Base-by-base conservation (phyloP, 2,888 invertebrate genomes). In the Brachypalpus laphriformis region DNA sequence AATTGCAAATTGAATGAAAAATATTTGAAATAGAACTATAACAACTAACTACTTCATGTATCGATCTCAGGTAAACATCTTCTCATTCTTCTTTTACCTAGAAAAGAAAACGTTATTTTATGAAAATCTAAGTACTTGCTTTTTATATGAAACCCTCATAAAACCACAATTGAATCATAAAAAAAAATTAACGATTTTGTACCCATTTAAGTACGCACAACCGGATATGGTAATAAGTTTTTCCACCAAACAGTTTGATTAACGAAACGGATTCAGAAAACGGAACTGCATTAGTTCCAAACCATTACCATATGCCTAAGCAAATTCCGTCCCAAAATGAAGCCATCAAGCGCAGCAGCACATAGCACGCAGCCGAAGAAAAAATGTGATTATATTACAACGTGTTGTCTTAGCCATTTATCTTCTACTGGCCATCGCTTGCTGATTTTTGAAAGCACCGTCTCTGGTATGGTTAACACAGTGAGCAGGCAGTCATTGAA, bases 401-500 rank as follows among this genome's bases (percentile, higher is more conserved):
- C 22, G 49, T 37, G 37, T 40, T 22, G 8, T 22, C 42, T 59
- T 16, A 57, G 70, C 11, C 22, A 49, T 63, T 56, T 56, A 49
- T 63, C 49, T 70, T 37, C 3, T 14, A 45, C 34, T 56, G 47
- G 51, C 34, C 82, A 77, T 71, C 63, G 54, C 18, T 37, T 49
- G 18, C n/a, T 68, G 28, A 42, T 14, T 31, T 40, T 76, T 56
- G 56, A 56, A 54, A 54, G 61, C 63, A 57, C n/a, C 34, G 22
- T 66, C 57, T 77, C 56, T 7, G 45, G 11, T 16, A 42, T 7
- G 45, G 7, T n/a, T 22, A 18, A 22, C n/a, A n/a, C n/a, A n/a
- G n/a, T n/a, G n/a, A n/a, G n/a, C n/a, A n/a, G n/a, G n/a, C 4
- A 82, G 82, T 78, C 78, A 83, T 54, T 74, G 72, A 83, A 78